Conservation (phyloP, 2,797 vertebrate genomes). For the Lepidocolaptes lacrymiger region DNA sequence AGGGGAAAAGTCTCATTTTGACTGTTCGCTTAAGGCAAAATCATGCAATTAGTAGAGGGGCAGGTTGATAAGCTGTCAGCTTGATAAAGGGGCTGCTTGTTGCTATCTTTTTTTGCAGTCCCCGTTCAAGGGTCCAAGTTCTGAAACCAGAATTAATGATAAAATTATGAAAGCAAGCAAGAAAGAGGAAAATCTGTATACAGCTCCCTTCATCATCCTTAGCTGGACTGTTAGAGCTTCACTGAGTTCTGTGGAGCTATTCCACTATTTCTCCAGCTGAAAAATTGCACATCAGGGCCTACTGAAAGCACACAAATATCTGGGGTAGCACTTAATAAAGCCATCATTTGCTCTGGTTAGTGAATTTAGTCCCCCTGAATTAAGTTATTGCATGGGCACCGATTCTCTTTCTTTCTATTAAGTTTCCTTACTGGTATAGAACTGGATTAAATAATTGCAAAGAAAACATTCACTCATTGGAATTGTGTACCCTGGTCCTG, state of each 20-base stretch:
- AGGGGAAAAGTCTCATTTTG: neutral
- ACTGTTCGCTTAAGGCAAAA: neutral
- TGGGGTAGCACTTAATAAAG: neutral
- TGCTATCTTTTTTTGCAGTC: neutral
- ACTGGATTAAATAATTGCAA: neutral
- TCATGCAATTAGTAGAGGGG: neutral
- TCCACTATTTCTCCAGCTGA: neutral
- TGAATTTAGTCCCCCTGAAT: neutral
- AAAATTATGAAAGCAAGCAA: neutral
- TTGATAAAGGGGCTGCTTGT: neutral
- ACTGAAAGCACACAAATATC: neutral
- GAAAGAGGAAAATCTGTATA: neutral
- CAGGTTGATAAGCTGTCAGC: neutral
- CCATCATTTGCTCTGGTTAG: neutral
- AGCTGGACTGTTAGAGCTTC: neutral
- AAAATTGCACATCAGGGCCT: neutral
- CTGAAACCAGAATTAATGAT: neutral
- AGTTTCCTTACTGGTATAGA: neutral
- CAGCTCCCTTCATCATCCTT: neutral
- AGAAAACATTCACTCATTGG: neutral
- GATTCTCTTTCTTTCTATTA: neutral
- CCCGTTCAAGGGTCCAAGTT: neutral
- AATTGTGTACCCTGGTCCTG: fast-evolving
- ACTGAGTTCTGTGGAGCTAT: neutral
- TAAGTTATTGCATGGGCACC: neutral